Evolutionary conservation across 2,113 vertebrate species (phyloP), one percentile per base, ranked within the genome.

Genomic region (Barnardius zonarius): DNA sequence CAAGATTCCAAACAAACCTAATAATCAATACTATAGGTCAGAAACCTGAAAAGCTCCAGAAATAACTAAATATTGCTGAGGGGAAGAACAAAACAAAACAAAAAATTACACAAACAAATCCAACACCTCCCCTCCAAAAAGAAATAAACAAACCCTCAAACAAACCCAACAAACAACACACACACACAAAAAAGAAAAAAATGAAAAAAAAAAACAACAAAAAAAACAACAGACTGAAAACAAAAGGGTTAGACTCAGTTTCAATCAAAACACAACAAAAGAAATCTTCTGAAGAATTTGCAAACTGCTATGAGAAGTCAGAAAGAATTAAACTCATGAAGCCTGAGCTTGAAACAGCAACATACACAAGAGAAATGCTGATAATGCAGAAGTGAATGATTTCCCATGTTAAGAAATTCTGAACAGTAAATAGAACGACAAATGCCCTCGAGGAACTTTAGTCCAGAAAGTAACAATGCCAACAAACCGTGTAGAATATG

Each of bases 401-500:
- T 90, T 95, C 66, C 57, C 1, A 0, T 39, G 61, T 84, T 74
- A 84, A 95, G 35, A 95, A 93, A 79, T 88, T 80, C 92, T 96
- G 57, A 94, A 95, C 61, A 37, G 68, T 66, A 94, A 91, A 87
- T 41, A 57, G 52, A 93, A 93, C 0, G 1, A 70, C 23, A 95
- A 86, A 93, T 86, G 35, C 73, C 83, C 49, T 73, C 18, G 61
- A 90, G 64, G 27, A 92, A 90, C 72, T 88, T 37, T 24, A 62
- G 75, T 57, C 48, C 72, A 87, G 74, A 69, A 75, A 82, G 80
- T 33, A 81, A 62, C 43, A 81, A 62, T 67, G 70, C 31, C 41
- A 78, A 90, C 83, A 92, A 93, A 84, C 35, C 35, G 44, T 52
- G 63, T 77, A 90, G 61, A 96, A 37, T 64, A 90, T 94, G 67